These are phyloP conservation scores for Anableps anableps DNA, from an alignment of 2,797 vertebrate species.

Conservation along the genomic window DNA sequence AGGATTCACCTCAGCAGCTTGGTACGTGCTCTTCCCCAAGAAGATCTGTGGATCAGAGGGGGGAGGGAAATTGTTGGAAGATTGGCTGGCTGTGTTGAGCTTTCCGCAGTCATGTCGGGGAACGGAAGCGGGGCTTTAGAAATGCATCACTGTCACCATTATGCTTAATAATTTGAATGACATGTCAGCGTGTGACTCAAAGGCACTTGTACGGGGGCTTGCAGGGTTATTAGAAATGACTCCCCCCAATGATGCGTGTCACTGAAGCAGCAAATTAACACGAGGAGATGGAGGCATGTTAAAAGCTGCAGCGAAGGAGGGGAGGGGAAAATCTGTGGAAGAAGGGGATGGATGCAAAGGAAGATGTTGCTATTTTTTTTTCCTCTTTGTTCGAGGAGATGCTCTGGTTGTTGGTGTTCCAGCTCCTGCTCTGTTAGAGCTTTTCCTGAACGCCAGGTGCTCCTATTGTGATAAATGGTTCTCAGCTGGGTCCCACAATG, in stretches of 20 bases:
- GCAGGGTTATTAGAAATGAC: constrained; percentile 80
- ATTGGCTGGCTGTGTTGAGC: constrained; percentile 43
- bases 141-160: constrained; percentile 74
- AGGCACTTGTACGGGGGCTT: constrained; percentile 68
- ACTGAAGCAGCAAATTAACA: constrained; percentile 90
- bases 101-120: constrained; percentile 61
- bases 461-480: constrained; percentile 73
- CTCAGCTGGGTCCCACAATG: constrained; percentile 64
- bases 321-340: constrained; percentile 30
- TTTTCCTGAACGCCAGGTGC: constrained; percentile 64
- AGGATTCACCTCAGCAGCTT: constrained; percentile 67
- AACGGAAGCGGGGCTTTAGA: constrained; percentile 66
- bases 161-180: constrained; percentile 81
- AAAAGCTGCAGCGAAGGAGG: constrained; percentile 55
- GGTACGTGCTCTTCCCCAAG: constrained; percentile 56
- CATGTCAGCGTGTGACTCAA: constrained; percentile 71
- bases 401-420: constrained; percentile 53
- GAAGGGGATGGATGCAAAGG: constrained; percentile 52
- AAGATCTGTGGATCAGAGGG: constrained; percentile 44
- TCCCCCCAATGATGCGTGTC: constrained; percentile 83
- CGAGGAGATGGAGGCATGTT: constrained; percentile 74
- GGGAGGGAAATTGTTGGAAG: constrained; percentile 8
- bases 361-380: constrained; percentile 71
- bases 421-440: constrained; percentile 63
- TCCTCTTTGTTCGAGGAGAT: constrained; percentile 62